Evolutionary conservation across 2,113 vertebrate species (phyloP), one percentile per base, ranked within the genome.

Genomic region (Chaetorhynchus papuensis): DNA sequence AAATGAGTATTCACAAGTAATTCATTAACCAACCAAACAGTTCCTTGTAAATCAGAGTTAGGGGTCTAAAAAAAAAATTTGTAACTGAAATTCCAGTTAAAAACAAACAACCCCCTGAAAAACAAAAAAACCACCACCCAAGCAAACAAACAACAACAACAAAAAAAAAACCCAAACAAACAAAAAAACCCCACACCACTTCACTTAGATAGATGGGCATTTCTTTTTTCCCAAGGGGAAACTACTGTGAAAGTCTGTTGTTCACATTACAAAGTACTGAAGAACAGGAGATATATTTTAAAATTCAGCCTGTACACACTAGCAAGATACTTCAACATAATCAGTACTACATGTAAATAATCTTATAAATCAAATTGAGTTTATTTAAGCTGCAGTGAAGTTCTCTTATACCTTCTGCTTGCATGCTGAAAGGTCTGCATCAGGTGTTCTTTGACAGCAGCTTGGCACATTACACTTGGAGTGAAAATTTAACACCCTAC

Each of bases 371-470:
- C 39, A 92, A 90, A 87, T 2, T n/a, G 19, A 52, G 9, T 39
- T 90, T 4, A 57, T 49, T 82, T 33, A 85, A 53, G 13, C 35
- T 35, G 70, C 18, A 89, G 16, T 23, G 60, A 83, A 30, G 26
- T 50, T 86, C 35, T 33, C 75, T 64, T 37, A 50, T 19, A 71
- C 15, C 41, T 63, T 81, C 52, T 50, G 56, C 26, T 88, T 49
- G 65, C 50, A 66, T 53, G 56, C 57, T 59, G 61, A 59, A 49
- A 66, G 45, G 22, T 72, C 26, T 83, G 52, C 23, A 27, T 74
- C 64, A 91, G 56, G 93, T 87, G 64, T 47, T 69, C 50, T 89
- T 86, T 90, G 44, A 92, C 33, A 96, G 82, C 47, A 91, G 49
- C 42, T 52, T 77, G 44, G 79, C 49, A 94, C 15, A 22, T 12